These are phyloP conservation scores for Siphonodentalium dalli DNA, from an alignment of 2,888 invertebrate genomes.

Conservation along the genomic window DNA sequence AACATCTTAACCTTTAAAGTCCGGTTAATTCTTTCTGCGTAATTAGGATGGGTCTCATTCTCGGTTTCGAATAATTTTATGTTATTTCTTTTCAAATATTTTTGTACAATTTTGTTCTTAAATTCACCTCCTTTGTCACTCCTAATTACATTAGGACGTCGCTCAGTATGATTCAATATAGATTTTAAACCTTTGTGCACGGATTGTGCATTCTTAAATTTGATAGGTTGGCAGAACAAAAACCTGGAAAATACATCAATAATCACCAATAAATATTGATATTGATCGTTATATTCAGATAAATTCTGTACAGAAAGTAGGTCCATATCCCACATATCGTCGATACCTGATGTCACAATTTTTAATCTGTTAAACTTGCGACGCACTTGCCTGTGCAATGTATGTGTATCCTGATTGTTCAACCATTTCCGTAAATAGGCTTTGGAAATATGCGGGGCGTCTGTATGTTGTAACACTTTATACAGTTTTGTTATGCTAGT, in stretches of 20 bases:
- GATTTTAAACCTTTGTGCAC: slow-evolving; percentile 12
- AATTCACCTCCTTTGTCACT: slow-evolving; percentile 17
- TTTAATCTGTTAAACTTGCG: slow-evolving; percentile 13
- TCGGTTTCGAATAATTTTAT: slow-evolving; percentile 15
- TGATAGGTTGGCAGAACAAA: slow-evolving; percentile 6
- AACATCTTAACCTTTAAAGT: slow-evolving; percentile 5
- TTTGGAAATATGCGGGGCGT: too few relatives aligned
- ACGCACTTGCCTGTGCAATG: slow-evolving; percentile 10
- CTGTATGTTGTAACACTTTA: too few relatives aligned
- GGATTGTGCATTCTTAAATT: slow-evolving; percentile 10
- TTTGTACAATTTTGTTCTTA: too few relatives aligned
- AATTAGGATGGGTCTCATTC: slow-evolving; percentile 11
- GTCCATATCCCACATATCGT: slow-evolving; percentile 6
- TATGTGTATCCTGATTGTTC: slow-evolving; percentile 19
- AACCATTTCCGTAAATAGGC: too few relatives aligned
- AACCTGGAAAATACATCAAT: slow-evolving; percentile 13
- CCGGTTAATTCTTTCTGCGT: slow-evolving; percentile 12
- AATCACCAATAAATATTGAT: slow-evolving; percentile 9
- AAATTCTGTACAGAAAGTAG: slow-evolving; percentile 9
- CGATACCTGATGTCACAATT: slow-evolving; percentile 10
- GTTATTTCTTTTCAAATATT: slow-evolving; percentile 1
- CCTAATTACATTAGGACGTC: slow-evolving; percentile 1
- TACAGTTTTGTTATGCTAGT: too few relatives aligned
- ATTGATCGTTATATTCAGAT: slow-evolving; percentile 8
- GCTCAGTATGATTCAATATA: slow-evolving; percentile 7